Evolutionary conservation across 2,113 vertebrate species (phyloP), one percentile per base, ranked within the genome.

Genomic region (Archilochus colubris): DNA sequence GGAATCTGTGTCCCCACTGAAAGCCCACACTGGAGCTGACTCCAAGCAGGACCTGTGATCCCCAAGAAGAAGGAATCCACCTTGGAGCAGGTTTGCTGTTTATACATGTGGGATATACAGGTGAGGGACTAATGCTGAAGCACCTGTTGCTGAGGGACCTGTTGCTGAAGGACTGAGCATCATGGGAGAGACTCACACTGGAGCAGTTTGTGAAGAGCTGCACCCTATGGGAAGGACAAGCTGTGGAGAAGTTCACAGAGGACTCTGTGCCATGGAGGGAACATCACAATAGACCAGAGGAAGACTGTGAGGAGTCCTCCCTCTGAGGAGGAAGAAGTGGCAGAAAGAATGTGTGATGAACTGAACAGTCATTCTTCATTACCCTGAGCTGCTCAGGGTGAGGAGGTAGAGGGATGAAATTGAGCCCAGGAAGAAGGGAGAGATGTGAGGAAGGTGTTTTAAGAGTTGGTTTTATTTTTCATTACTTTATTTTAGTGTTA

Each of bases 321-420:
- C 48, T 9, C 48, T 22, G 15, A 68, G 14, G 28, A 76, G 28
- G 59, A 82, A 58, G 6, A 7, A 46, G 10, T 6, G 22, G 21
- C 3, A 61, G 25, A 59, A 25, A 50, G 5, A 33, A 62, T 7
- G 0, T 31, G 2, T 46, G 24, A 40, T 28, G 12, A 57, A 31
- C 22, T 50, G 22, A 77, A 16, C 3, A 33, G 33, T 9, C 3
- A 31, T 33, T 33, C 6, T 14, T 23, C 21, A 24, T 11, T 4
- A 2, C 0, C 1, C 24, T 73, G 12, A 4, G 1, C 6, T 31
- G 1, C 38, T 28, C 21, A 4, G 19, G 12, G 15, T 13, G 6
- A 68, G 20, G 14, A 76, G 8, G 11, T 23, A 50, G n/a, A 50
- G 25, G n/a, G 27, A 19, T 30, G 31, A 61, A 76, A 19, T 17